Percentiles rank a stretch among this genome's conserved stretches.
phyloP scores from a whole-genome alignment of 2,797 vertebrate genomes.

The Synanceia verrucosa region DNA sequence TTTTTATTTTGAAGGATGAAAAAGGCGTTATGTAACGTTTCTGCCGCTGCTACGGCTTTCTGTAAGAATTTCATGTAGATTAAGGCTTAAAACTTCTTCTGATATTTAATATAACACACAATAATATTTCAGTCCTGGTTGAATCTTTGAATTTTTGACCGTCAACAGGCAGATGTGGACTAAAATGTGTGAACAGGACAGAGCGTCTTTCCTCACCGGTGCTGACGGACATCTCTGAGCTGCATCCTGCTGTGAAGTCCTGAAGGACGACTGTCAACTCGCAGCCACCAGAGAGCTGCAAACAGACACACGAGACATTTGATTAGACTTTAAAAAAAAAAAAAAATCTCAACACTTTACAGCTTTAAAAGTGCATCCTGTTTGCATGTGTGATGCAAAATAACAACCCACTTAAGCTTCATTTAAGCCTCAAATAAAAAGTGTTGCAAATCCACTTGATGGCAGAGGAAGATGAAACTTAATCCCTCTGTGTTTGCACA shows the following conservation, averaged over 20 bases:
- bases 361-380: not conserved
- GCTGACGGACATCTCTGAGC: constrained; percentile 72
- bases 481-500: not conserved
- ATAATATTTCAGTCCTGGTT: not conserved
- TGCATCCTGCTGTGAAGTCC: constrained; percentile 91
- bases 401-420: not conserved
- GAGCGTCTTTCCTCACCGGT: constrained; percentile 57
- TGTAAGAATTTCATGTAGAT: too few relatives aligned
- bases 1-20: too few relatives aligned
- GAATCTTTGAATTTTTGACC: not conserved
- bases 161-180: not conserved
- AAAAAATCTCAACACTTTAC: not conserved
- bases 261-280: constrained; percentile 96
- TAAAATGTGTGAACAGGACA: not conserved
- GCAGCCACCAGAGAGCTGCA: constrained; percentile 94
- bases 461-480: not conserved
- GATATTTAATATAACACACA: too few relatives aligned
- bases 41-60: too few relatives aligned
- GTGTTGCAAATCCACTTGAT: not conserved
- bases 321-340: not conserved
- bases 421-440: not conserved
- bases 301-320: not conserved
- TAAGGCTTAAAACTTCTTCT: too few relatives aligned
- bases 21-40: too few relatives aligned
- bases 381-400: not conserved